These are phyloP conservation scores for Pseudorectes ferrugineus DNA, from an alignment of 2,113 vertebrate species.

Conservation along the genomic window DNA sequence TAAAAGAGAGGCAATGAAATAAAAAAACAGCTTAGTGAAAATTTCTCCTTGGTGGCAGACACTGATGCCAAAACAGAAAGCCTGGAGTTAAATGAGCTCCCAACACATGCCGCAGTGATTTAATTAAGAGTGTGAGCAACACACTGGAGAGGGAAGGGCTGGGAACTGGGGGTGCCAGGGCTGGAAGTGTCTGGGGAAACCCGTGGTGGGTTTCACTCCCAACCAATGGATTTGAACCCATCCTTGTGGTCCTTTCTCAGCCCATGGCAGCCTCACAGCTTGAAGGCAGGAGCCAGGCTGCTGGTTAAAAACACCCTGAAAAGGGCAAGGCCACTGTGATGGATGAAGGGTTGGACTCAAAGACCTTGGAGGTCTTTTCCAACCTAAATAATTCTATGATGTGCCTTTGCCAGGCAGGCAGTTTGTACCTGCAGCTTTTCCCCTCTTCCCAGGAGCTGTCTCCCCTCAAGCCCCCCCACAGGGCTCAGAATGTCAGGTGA, in stretches of 20 bases:
- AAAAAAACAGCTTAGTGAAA: not conserved
- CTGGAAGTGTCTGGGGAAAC: not conserved
- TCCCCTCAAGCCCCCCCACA: not conserved
- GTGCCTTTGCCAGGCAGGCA: not conserved
- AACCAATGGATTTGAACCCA: too few species aligned
- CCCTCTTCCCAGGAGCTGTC: too few species aligned
- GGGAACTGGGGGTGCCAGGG: not conserved
- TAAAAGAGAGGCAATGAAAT: not conserved
- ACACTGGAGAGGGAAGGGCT: not conserved
- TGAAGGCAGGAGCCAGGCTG: rapidly evolving
- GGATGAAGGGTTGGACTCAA: not conserved
- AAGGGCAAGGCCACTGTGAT: not conserved
- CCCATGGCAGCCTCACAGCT: not conserved
- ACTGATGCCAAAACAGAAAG: not conserved
- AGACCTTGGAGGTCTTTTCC: not conserved
- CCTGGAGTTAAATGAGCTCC: not conserved
- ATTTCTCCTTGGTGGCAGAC: not conserved
- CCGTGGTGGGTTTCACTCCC: rapidly evolving
- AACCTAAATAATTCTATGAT: not conserved
- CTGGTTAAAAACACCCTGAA: not conserved
- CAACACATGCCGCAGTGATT: rapidly evolving
- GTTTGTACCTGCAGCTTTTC: not conserved
- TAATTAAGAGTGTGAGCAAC: not conserved
- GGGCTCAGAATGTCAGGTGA: not conserved
- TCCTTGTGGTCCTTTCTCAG: not conserved